Percentiles rank a stretch among this genome's conserved stretches.
Evolutionary conservation across 2,113 vertebrate genomes (phyloP).

Genomic region (Pseudopipra pipra): DNA sequence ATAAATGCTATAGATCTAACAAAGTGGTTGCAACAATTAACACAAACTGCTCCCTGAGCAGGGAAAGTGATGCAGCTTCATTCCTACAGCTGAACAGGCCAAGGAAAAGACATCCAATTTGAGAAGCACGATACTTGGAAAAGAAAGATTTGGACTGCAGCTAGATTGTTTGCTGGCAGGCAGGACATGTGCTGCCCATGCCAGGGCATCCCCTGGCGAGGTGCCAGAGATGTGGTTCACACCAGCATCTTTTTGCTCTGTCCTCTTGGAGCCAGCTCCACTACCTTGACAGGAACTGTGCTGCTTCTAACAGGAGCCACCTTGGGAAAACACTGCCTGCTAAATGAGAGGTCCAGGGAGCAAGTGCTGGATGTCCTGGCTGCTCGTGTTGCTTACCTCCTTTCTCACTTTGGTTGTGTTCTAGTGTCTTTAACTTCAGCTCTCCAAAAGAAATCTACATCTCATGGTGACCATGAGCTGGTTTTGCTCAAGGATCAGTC

Average conservation of each 20-base stretch:
- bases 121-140: background rate
- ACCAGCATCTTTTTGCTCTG: background rate
- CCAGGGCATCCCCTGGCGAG: background rate
- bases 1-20: background rate
- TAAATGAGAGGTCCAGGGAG: background rate
- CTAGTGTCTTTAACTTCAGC: background rate
- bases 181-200: background rate
- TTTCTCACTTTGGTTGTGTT: background rate
- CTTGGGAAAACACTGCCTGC: background rate
- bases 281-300: background rate
- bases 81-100: background rate
- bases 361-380: background rate
- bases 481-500: background rate
- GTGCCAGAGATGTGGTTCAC: rapidly evolving
- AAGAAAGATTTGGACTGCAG: background rate
- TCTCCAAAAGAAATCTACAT: background rate
- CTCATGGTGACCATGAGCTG: background rate
- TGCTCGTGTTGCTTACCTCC: background rate
- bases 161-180: background rate
- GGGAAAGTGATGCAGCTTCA: rapidly evolving
- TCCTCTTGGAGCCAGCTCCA: background rate
- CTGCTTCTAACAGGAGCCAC: background rate
- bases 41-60: background rate
- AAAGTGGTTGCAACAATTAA: background rate
- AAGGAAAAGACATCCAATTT: background rate